Percentiles rank a stretch among this genome's conserved stretches.
Evolutionary conservation across 2,888 invertebrate species (phyloP).

Genomic region (Caenorhabditis drosophilae): DNA sequence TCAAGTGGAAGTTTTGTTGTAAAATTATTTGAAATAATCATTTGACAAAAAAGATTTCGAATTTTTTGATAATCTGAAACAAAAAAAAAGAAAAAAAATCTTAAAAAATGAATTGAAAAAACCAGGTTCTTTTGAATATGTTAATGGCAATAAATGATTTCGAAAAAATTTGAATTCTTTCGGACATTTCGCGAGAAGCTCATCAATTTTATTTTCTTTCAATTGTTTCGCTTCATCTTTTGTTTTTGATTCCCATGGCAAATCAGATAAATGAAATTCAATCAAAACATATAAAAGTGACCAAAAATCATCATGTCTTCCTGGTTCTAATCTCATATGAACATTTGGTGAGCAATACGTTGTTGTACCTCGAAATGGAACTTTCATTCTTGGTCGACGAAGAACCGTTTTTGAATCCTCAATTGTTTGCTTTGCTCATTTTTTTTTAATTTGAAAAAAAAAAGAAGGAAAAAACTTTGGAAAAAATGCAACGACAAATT

Average conservation of each 20-base stretch:
- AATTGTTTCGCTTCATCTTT: conserved; percentile 24
- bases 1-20: conserved; percentile 25
- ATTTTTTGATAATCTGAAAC: conserved; percentile 24
- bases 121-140: conserved; percentile 11
- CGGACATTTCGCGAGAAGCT: conserved; percentile 26
- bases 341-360: conserved; percentile 25
- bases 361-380: conserved; percentile 20
- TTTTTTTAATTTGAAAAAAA: too few relatives aligned
- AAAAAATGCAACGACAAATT: conserved; percentile 25
- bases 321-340: conserved; percentile 26
- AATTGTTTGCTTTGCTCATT: too few relatives aligned
- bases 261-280: conserved; percentile 19
- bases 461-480: background rate
- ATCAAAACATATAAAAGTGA: conserved; percentile 33
- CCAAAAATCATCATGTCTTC: conserved; percentile 34
- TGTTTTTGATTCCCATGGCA: conserved; percentile 30
- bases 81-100: too few relatives aligned
- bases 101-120: too few relatives aligned
- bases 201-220: conserved; percentile 24
- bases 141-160: conserved; percentile 5
- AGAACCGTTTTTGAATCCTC: conserved; percentile 1
- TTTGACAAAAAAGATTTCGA: conserved; percentile 22
- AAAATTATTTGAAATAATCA: conserved; percentile 12
- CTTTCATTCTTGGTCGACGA: conserved; percentile 26
- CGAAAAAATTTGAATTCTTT: conserved; percentile 18